These are phyloP conservation scores for Collichthys lucidus DNA, from an alignment of 2,113 vertebrate species.

Conservation along the genomic window DNA sequence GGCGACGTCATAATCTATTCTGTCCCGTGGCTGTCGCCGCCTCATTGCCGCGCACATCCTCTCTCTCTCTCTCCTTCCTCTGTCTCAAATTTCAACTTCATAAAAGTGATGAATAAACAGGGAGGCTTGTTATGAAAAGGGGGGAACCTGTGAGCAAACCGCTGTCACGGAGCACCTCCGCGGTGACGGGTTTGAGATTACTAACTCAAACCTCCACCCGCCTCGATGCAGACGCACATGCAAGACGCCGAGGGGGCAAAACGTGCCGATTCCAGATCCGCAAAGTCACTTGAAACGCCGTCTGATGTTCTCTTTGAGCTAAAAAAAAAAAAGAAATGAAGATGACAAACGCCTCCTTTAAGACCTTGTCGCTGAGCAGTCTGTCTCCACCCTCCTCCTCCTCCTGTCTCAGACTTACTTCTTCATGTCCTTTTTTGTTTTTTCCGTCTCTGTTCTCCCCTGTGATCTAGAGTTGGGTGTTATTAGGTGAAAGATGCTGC, in stretches of 20 bases:
- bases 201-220: conserved; percentile 43
- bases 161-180: conserved; percentile 63
- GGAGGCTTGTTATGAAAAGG: conserved; percentile 17
- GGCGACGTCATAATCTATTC: conserved; percentile 70
- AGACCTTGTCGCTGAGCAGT: conserved; percentile 58
- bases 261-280: background rate
- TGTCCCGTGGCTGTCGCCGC: conserved; percentile 66
- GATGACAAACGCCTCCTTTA: conserved; percentile 53
- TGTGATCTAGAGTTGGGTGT: conserved; percentile 64
- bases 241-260: conserved; percentile 13
- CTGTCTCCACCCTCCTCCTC: conserved; percentile 38
- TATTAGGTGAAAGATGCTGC: conserved; percentile 68
- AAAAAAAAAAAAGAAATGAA: too few relatives aligned
- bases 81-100: conserved; percentile 38
- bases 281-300: conserved; percentile 44
- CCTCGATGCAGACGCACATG: conserved; percentile 4
- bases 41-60: conserved; percentile 41
- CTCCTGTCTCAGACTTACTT: conserved; percentile 33
- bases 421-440: conserved; percentile 40
- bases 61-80: background rate
- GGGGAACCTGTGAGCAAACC: conserved; percentile 44
- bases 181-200: conserved; percentile 47
- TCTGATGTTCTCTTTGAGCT: conserved; percentile 59
- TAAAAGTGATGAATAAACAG: conserved; percentile 75
- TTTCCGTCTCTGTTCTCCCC: conserved; percentile 10